These are phyloP conservation scores for Acanthochromis polyacanthus DNA, from an alignment of 2,113 vertebrate genomes.

Conservation along the genomic window DNA sequence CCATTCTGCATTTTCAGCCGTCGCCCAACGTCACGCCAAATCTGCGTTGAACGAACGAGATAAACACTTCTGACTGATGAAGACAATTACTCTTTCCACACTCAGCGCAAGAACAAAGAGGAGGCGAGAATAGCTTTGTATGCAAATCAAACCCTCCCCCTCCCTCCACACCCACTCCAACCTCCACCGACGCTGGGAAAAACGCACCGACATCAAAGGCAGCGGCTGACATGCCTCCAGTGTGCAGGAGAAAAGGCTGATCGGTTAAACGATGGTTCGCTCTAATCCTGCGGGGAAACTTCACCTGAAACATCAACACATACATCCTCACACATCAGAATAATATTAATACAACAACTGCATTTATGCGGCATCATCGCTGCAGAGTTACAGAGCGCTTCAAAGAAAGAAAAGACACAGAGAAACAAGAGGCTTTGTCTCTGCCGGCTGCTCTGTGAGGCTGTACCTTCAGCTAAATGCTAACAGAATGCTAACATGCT, in stretches of 20 bases:
- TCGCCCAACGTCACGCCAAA: slow-evolving; percentile 16
- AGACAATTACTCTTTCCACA: slow-evolving; percentile 51
- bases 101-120: slow-evolving; percentile 59
- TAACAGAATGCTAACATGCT: background rate
- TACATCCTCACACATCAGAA: slow-evolving; percentile 22
- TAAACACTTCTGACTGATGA: slow-evolving; percentile 62
- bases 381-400: background rate
- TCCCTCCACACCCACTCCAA: background rate
- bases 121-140: slow-evolving; percentile 64
- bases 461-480: background rate
- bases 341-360: background rate
- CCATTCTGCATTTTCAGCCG: slow-evolving; percentile 4
- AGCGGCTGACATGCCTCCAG: slow-evolving; percentile 55
- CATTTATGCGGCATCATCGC: background rate
- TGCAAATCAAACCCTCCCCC: slow-evolving; percentile 54
- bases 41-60: slow-evolving; percentile 38
- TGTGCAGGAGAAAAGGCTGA: slow-evolving; percentile 30
- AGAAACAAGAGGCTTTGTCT: background rate
- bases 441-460: background rate
- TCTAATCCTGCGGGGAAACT: slow-evolving; percentile 53
- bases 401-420: background rate
- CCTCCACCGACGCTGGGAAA: slow-evolving; percentile 38
- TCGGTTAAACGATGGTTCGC: slow-evolving; percentile 48
- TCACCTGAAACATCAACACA: slow-evolving; percentile 29
- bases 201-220: slow-evolving; percentile 65